A percentile compares a stretch with the other conserved stretches of the same genome.
These are phyloP conservation scores for Tachysurus fulvidraco DNA, from an alignment of 2,113 vertebrate species.

Conservation along the genomic window DNA sequence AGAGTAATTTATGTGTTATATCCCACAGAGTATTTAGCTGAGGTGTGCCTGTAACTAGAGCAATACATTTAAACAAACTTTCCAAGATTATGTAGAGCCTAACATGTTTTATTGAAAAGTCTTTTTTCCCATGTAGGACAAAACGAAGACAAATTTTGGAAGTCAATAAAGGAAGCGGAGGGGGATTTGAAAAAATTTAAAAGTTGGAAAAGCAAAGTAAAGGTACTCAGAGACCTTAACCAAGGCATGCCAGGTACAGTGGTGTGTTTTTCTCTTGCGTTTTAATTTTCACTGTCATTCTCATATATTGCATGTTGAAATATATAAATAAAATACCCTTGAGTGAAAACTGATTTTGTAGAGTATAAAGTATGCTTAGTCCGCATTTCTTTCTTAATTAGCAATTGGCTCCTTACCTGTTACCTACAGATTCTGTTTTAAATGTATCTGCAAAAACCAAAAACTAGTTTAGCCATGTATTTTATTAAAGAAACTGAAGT, in stretches of 20 bases:
- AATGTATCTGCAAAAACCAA: neutral
- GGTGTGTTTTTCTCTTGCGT: neutral
- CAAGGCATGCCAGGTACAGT: slow-evolving; percentile 28
- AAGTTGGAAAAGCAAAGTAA: slow-evolving; percentile 25
- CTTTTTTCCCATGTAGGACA: neutral
- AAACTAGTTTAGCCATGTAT: neutral
- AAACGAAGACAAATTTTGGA: neutral
- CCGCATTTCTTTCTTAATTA: neutral
- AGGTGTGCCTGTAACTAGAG: neutral
- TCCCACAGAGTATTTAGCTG: neutral
- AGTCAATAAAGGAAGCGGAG: neutral
- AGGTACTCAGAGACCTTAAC: slow-evolving; percentile 14
- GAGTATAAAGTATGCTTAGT: neutral
- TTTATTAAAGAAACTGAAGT: neutral
- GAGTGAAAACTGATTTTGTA: neutral
- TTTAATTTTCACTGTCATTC: neutral
- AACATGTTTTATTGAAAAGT: neutral
- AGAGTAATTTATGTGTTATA: neutral
- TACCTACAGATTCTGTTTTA: neutral
- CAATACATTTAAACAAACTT: neutral
- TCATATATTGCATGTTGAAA: neutral
- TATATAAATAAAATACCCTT: too few relatives aligned
- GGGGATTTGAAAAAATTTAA: neutral
- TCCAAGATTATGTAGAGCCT: neutral
- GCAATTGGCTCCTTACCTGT: neutral